A percentile compares a stretch with the other conserved stretches of the same genome.
phyloP scores from a whole-genome alignment of 23 tunicate genomes.

The Pegea sp. region DNA sequence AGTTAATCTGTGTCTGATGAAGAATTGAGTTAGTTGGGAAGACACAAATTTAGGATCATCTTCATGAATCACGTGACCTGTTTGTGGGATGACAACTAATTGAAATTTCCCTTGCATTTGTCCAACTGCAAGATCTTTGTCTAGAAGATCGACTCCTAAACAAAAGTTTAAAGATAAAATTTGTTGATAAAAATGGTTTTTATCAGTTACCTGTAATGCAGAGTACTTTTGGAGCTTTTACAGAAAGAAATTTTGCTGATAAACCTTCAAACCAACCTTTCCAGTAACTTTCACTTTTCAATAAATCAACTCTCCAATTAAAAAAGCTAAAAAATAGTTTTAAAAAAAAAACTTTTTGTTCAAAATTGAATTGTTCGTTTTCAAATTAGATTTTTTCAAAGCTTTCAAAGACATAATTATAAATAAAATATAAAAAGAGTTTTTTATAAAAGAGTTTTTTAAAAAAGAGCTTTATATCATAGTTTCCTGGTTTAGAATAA shows the following conservation, averaged over 20 bases:
- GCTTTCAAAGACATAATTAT: too few relatives aligned
- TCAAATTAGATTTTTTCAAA: too few relatives aligned
- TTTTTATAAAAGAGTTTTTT: too few relatives aligned
- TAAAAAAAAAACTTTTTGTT: too few relatives aligned
- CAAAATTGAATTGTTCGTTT: too few relatives aligned
- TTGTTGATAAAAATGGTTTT: too few relatives aligned
- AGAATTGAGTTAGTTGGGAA: constrained; percentile 27
- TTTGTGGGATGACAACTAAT: constrained; percentile 23
- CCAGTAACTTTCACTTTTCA: constrained; percentile 56
- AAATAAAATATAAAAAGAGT: too few relatives aligned
- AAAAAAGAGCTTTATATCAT: too few relatives aligned
- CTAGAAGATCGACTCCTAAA: constrained; percentile 60
- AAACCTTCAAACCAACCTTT: constrained; percentile 90
- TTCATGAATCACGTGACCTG: constrained; percentile 91
- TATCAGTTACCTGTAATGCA: not conserved
- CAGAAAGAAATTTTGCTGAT: constrained; percentile 39
- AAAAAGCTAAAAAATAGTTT: too few relatives aligned
- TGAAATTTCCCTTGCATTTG: constrained; percentile 99
- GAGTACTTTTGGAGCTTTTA: constrained; percentile 27
- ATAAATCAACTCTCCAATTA: constrained; percentile 47
- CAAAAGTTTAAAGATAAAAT: too few relatives aligned
- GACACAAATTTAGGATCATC: constrained; percentile 80
- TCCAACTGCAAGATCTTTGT: constrained; percentile 57
- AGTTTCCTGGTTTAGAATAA: too few relatives aligned
- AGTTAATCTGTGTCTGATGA: constrained; percentile 42